Evolutionary conservation across 2,888 invertebrate genomes (phyloP).

Genomic region (Orchestes rusci): DNA sequence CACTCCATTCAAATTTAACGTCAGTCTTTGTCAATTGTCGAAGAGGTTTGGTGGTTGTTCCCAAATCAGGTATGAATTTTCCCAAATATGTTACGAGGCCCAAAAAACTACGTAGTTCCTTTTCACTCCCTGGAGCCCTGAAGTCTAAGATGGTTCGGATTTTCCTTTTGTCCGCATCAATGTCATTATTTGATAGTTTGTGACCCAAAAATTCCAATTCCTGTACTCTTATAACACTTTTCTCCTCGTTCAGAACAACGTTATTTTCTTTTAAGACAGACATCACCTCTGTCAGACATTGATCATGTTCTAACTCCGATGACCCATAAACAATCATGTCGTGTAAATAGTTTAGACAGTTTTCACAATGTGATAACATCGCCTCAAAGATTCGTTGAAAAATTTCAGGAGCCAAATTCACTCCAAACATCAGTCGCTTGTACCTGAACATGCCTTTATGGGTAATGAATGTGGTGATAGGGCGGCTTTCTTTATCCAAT

Average conservation of each 20-base stretch:
- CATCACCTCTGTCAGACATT: slow-evolving; percentile 13
- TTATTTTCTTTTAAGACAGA: slow-evolving; percentile 15
- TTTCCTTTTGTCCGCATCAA: slow-evolving; percentile 25
- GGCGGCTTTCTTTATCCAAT: slow-evolving; percentile 17
- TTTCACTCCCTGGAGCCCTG: slow-evolving; percentile 27
- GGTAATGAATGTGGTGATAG: slow-evolving; percentile 28
- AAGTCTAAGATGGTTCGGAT: slow-evolving; percentile 19
- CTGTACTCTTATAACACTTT: slow-evolving; percentile 30
- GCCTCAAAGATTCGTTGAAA: slow-evolving; percentile 31
- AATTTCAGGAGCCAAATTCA: too few species aligned
- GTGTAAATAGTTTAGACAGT: slow-evolving; percentile 31
- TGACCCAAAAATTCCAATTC: slow-evolving; percentile 19
- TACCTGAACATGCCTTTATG: too few species aligned
- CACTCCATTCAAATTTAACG: slow-evolving; percentile 7
- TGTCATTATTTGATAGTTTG: slow-evolving; percentile 35
- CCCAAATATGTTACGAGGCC: slow-evolving; percentile 26
- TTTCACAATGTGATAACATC: slow-evolving; percentile 30
- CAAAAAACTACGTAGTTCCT: slow-evolving; percentile 27
- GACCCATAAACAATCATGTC: slow-evolving; percentile 32
- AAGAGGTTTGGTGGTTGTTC: slow-evolving; percentile 6
- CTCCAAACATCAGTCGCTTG: too few species aligned
- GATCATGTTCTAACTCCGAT: slow-evolving; percentile 27
- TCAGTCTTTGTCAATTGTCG: slow-evolving; percentile 7
- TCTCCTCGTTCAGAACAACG: slow-evolving; percentile 21
- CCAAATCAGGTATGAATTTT: slow-evolving; percentile 25